Evolutionary conservation across 2,113 vertebrate species (phyloP), one percentile per base, ranked within the genome.

Genomic region (Eulemur macaco): DNA sequence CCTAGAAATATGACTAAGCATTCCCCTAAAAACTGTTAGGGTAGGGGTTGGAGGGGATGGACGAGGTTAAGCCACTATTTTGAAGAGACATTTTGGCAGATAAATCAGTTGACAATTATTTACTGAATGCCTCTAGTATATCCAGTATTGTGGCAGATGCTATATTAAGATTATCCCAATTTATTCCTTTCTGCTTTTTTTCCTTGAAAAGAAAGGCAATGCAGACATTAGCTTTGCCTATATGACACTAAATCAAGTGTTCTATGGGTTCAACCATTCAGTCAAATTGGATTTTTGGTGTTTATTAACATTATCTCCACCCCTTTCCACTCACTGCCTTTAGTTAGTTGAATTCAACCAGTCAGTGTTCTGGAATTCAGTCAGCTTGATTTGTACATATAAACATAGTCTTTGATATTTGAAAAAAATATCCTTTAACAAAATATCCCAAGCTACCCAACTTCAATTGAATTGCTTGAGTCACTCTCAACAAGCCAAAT

Each of bases 1-100:
- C 31, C 68, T 94, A 71, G 87, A 97, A 97, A 95, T 78, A 84
- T 29, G 64, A 84, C 52, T 85, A 95, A 97, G 81, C 93, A 71
- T 97, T 63, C 56, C 69, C 50, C 8, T 2, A 11, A 78, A 95
- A 94, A 29, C 80, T 78, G 2, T 8, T 82, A 27, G 45, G 39
- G 39, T 80, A 31, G 11, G 34, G 8, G 21, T 34, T 76, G 27
- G 45, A 86, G 23, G 39, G 3, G 2, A 42, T 96, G 45, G 95
- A 76, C 84, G 73, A 84, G 95, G 5, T 91, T 76, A 94, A 78
- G 68, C 77, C 94, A 86, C 63, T 92, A 50, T 81, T 95, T 69
- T 95, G 85, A 95, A 90, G 64, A 86, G 1, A 0, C 58, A 25
- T 64, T 93, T 66, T 94, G 27, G 25, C 23, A 83, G 63, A 87